Conservation (phyloP, 2,113 vertebrate genomes). For the Urocolius indicus region DNA sequence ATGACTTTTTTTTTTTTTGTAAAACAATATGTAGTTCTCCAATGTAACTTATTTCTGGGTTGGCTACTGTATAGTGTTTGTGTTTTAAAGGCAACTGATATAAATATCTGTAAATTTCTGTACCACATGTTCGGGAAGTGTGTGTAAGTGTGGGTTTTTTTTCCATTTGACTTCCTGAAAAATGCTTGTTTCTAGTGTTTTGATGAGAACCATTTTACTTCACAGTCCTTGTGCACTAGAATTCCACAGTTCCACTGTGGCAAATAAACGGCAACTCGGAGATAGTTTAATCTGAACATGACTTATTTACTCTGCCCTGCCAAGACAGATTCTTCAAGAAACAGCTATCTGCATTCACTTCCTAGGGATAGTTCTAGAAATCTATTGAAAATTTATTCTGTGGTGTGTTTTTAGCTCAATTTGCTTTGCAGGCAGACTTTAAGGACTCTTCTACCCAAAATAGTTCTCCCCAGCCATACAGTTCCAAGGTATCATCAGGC, state of each 20-base stretch:
- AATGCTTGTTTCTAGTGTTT: neutral
- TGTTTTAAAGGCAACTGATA: neutral
- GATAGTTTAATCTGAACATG: neutral
- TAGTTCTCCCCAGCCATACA: neutral
- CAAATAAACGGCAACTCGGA: neutral
- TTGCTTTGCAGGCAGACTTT: neutral
- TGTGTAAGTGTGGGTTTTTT: neutral
- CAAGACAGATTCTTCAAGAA: neutral
- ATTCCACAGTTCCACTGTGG: neutral
- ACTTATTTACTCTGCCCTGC: neutral
- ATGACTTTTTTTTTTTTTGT: too few species aligned
- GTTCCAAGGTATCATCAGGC: neutral
- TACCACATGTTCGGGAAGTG: neutral
- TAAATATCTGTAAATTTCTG: neutral
- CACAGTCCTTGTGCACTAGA: neutral
- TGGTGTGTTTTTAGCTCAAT: neutral
- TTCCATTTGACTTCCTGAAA: neutral
- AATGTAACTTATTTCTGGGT: slow-evolving; percentile 15
- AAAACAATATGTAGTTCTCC: neutral
- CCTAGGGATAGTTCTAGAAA: neutral
- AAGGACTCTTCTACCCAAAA: neutral
- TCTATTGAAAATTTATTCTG: neutral
- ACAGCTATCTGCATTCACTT: neutral
- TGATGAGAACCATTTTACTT: neutral
- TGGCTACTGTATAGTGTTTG: neutral